These are phyloP conservation scores for Eublepharis macularius DNA, from an alignment of 2,113 vertebrate genomes.

Conservation along the genomic window DNA sequence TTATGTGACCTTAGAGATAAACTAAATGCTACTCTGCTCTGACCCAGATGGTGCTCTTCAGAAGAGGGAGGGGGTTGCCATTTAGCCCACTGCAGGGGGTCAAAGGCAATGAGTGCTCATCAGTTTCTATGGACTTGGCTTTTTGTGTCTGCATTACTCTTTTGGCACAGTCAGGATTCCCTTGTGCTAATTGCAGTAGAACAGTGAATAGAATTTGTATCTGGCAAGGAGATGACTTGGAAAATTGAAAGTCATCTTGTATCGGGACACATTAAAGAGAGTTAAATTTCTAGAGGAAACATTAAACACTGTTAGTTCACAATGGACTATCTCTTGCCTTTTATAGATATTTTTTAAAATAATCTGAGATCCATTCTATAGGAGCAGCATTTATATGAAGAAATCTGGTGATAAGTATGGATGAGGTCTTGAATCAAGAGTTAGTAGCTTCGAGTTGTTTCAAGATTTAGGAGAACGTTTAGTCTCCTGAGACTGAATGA, in stretches of 20 bases:
- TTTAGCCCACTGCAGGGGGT: conserved; percentile 69
- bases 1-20: conserved; percentile 72
- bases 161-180: conserved; percentile 74
- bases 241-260: conserved; percentile 65
- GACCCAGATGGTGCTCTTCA: conserved; percentile 67
- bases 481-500: not conserved
- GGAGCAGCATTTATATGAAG: no score
- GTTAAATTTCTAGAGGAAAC: conserved; percentile 66
- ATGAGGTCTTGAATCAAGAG: no score
- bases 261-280: conserved; percentile 68
- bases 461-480: not conserved
- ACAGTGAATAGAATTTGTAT: conserved; percentile 63
- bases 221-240: conserved; percentile 66
- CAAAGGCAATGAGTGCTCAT: conserved; percentile 61
- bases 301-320: conserved; percentile 56
- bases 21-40: conserved; percentile 62
- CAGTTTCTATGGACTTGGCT: conserved; percentile 60
- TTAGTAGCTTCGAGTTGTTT: no score
- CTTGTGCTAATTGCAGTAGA: conserved; percentile 67
- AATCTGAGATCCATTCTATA: no score
- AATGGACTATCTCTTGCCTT: conserved; percentile 56
- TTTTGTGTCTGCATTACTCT: conserved; percentile 67
- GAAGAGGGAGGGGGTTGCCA: conserved; percentile 68
- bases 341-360: conserved; percentile 32
- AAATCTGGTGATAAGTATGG: no score